phyloP scores from a whole-genome alignment of 35 echinoderm and acorn worm genomes.

The Ophioderma brevispina region DNA sequence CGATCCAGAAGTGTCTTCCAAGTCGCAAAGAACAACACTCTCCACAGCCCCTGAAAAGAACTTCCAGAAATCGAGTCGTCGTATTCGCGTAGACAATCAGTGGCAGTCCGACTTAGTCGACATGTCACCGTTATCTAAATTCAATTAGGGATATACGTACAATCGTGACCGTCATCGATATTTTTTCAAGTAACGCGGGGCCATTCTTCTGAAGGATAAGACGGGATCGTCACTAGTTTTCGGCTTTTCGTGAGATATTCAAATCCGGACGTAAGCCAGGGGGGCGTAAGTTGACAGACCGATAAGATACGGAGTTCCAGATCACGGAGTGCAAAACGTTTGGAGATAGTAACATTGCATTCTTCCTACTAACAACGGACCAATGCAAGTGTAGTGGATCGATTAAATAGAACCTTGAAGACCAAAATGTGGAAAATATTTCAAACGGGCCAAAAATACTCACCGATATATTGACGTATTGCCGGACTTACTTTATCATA shows the following conservation, averaged over 20 bases:
- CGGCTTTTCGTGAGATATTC: constrained; percentile 46
- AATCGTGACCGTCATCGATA: constrained; percentile 65
- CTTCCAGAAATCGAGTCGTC: constrained; percentile 51
- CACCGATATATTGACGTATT: constrained; percentile 33
- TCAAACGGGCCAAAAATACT: constrained; percentile 64
- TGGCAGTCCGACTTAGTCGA: constrained; percentile 71
- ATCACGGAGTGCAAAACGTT: constrained; percentile 27
- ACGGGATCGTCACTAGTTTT: not conserved
- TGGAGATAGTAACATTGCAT: constrained; percentile 37
- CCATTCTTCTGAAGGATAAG: constrained; percentile 53
- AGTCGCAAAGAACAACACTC: no score
- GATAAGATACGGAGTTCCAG: constrained; percentile 62
- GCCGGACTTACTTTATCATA: constrained; percentile 23
- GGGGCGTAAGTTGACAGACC: constrained; percentile 43
- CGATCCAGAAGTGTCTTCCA: not conserved
- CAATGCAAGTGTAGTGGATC: constrained; percentile 75
- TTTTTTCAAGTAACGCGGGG: constrained; percentile 76
- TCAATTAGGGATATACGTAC: constrained; percentile 53
- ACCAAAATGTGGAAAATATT: constrained; percentile 70
- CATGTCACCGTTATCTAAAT: constrained; percentile 1
- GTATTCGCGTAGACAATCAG: constrained; percentile 65
- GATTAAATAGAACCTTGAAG: constrained; percentile 77
- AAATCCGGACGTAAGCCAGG: constrained; percentile 38
- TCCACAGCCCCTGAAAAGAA: constrained; percentile 40
- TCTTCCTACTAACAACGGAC: constrained; percentile 81